Conservation (phyloP, 2,888 invertebrate species). For the Argynnis bischoffii region DNA sequence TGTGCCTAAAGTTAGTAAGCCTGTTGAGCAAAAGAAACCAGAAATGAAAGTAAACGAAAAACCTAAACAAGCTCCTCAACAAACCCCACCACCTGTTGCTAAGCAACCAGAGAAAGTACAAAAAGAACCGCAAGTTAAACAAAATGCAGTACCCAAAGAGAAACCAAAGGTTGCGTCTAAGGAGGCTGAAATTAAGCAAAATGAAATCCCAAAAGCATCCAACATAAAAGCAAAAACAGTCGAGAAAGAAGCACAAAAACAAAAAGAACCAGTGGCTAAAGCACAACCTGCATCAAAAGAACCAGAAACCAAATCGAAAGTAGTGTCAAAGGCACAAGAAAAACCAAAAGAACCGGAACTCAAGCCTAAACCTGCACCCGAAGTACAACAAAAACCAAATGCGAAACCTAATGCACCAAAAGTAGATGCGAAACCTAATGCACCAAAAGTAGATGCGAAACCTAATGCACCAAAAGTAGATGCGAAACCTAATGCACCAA, state of each 20-base stretch:
- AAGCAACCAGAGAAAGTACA: conserved; percentile 29
- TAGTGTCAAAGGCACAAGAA: conserved; percentile 49
- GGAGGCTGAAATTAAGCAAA: conserved; percentile 21
- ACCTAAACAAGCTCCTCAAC: conserved; percentile 31
- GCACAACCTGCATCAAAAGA: conserved; percentile 36
- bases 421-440: conserved; percentile 50
- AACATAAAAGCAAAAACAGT: conserved; percentile 14
- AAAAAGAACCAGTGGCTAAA: conserved; percentile 31
- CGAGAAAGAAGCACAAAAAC: conserved; percentile 20
- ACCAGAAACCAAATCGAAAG: conserved; percentile 39
- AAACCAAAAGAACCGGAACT: conserved; percentile 37
- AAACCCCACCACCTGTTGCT: conserved; percentile 21
- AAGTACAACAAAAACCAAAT: conserved; percentile 35
- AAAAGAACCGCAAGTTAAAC: conserved; percentile 33
- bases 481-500: conserved; percentile 16
- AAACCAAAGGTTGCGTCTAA: conserved; percentile 21
- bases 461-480: conserved; percentile 31
- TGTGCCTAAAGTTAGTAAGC: conserved; percentile 19
- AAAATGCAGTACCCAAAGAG: conserved; percentile 24
- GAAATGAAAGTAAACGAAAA: not conserved
- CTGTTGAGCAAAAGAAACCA: conserved; percentile 2
- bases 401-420: conserved; percentile 50
- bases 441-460: conserved; percentile 37
- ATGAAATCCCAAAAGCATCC: conserved; percentile 20
- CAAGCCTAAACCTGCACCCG: conserved; percentile 19